These are phyloP conservation scores for Prolemur simus DNA, from an alignment of 2,113 vertebrate genomes.

Conservation along the genomic window DNA sequence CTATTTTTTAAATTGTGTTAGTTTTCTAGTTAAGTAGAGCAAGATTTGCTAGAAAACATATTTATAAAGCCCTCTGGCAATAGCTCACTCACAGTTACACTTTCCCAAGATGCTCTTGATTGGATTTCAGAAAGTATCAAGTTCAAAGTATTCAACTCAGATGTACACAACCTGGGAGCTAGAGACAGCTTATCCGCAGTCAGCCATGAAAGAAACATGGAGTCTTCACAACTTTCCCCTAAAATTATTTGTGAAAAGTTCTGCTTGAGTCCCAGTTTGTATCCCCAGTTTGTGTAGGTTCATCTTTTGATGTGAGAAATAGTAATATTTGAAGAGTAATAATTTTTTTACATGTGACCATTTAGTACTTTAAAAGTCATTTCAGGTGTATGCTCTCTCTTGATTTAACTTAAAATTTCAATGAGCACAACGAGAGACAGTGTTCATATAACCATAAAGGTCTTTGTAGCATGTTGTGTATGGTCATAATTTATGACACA, in stretches of 20 bases:
- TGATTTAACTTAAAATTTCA: slow-evolving; percentile 33
- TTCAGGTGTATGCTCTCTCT: background rate
- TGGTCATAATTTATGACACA: background rate
- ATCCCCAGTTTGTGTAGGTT: background rate
- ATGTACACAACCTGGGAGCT: background rate
- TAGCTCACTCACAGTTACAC: background rate
- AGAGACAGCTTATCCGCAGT: background rate
- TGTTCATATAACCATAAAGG: background rate
- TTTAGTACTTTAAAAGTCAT: background rate
- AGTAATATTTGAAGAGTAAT: background rate
- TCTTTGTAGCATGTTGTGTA: background rate
- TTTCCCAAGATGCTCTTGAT: background rate
- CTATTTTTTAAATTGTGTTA: background rate
- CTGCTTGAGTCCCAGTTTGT: background rate
- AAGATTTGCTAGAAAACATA: background rate
- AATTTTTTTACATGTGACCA: background rate
- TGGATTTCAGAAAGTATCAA: slow-evolving; percentile 5
- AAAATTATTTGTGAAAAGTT: background rate
- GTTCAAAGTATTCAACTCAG: background rate
- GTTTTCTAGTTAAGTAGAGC: background rate
- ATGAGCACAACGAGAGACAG: background rate
- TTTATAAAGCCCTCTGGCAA: background rate
- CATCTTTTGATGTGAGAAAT: background rate
- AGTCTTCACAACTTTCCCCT: background rate
- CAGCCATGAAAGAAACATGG: background rate